These are phyloP conservation scores for Podotricha telesiphe DNA, from an alignment of 2,888 invertebrate species.

Conservation along the genomic window DNA sequence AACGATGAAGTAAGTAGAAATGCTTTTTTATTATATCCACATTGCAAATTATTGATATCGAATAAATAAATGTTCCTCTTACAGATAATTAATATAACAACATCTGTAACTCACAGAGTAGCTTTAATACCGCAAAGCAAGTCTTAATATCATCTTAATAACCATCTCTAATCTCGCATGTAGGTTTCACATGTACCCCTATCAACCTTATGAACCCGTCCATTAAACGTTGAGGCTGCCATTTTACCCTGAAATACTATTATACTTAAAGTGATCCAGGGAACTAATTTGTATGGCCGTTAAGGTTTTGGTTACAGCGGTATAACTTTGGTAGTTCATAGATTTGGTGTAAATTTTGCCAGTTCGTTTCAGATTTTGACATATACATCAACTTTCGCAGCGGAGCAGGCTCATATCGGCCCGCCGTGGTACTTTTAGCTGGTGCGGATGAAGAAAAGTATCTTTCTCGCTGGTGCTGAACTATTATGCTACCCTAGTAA, in stretches of 20 bases:
- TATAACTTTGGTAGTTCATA: neutral
- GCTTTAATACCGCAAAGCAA: slow-evolving; percentile 31
- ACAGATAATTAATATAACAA: slow-evolving; percentile 8
- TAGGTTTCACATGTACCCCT: slow-evolving; percentile 34
- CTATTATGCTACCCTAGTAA: no score
- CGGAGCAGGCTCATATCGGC: no score
- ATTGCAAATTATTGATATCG: no score
- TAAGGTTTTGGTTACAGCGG: neutral
- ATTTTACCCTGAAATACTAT: slow-evolving; percentile 29
- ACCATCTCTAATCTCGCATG: slow-evolving; percentile 51
- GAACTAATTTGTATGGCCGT: slow-evolving; percentile 10
- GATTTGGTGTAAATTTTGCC: neutral
- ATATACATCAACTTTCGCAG: no score
- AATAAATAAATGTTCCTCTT: no score
- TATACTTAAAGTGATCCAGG: slow-evolving; percentile 11
- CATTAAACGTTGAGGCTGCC: slow-evolving; percentile 27
- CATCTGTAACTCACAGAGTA: slow-evolving; percentile 26
- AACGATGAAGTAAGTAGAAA: no score
- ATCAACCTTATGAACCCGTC: slow-evolving; percentile 38
- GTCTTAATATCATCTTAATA: slow-evolving; percentile 48
- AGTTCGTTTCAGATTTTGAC: no score
- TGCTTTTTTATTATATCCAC: no score
- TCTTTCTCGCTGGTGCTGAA: no score
- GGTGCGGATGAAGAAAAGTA: no score
- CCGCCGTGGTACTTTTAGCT: no score